Percentiles rank a stretch among this genome's conserved stretches.
Evolutionary conservation across 2,888 invertebrate species (phyloP).

Genomic region (Drosophila infuscata): DNA sequence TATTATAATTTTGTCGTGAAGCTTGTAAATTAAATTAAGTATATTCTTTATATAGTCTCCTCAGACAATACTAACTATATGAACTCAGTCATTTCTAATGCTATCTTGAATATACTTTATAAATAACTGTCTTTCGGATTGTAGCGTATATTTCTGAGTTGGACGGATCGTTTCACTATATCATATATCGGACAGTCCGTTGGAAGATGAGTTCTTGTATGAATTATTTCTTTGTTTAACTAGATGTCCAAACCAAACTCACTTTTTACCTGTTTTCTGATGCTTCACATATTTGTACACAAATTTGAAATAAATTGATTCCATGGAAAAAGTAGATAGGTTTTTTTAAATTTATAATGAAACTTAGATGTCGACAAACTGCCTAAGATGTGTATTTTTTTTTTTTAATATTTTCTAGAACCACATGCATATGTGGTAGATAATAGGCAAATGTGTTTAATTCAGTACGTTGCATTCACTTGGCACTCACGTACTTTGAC

Average conservation of each 20-base stretch:
- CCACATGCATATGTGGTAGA: not conserved
- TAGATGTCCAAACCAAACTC: not conserved
- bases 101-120: not conserved
- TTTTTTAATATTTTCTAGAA: not conserved
- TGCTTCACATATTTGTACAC: not conserved
- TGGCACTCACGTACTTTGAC: conserved; percentile 40
- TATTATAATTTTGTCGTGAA: too few species aligned
- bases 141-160: not conserved
- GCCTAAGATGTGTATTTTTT: not conserved
- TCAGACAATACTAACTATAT: not conserved
- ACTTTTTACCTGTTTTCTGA: not conserved
- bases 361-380: not conserved
- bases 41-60: too few species aligned
- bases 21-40: not conserved
- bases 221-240: not conserved
- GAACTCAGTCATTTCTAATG: not conserved
- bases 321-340: not conserved
- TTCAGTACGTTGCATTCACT: conserved; percentile 39
- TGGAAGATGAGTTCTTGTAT: not conserved
- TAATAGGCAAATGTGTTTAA: conserved; percentile 49
- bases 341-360: not conserved
- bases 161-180: not conserved
- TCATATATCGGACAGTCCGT: not conserved
- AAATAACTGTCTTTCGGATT: not conserved
- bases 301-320: not conserved